Percentiles rank a stretch among this genome's conserved stretches.
Conservation (phyloP, 1,140 invertebrate species). For the Zaprionus nigranus region DNA sequence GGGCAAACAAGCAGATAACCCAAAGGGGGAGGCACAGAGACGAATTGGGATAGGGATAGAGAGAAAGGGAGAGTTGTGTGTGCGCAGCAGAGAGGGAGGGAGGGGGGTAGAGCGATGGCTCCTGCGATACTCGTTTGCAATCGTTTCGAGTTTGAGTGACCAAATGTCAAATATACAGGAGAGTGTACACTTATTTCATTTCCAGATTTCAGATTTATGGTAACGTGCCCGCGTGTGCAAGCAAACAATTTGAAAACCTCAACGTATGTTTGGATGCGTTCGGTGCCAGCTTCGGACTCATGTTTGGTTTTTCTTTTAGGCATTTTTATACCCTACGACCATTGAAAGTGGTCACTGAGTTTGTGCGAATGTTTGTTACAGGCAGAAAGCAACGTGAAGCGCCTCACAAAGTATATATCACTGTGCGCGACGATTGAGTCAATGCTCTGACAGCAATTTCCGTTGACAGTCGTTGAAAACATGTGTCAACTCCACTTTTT, state of each 20-base stretch:
- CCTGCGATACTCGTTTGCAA: slow-evolving; percentile 47
- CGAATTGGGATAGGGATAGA: not conserved
- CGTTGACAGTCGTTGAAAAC: slow-evolving; percentile 63
- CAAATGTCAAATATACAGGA: slow-evolving; percentile 78
- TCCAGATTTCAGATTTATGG: slow-evolving; percentile 79
- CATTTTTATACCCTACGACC: too few relatives aligned
- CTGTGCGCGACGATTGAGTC: too few relatives aligned
- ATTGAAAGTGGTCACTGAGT: too few relatives aligned
- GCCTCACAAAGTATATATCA: too few relatives aligned
- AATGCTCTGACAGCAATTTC: slow-evolving; percentile 71
- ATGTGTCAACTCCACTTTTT: slow-evolving; percentile 37
- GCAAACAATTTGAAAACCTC: slow-evolving; percentile 43
- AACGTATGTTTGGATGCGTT: not conserved
- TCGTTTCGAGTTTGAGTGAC: slow-evolving; percentile 68
- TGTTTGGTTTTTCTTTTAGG: not conserved
- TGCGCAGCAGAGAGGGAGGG: not conserved
- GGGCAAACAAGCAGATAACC: slow-evolving; percentile 48
- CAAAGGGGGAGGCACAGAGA: slow-evolving; percentile 7
- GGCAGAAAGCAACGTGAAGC: too few relatives aligned
- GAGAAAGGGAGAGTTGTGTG: not conserved
- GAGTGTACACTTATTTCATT: slow-evolving; percentile 77
- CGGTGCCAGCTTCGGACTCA: too few relatives aligned
- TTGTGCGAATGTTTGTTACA: too few relatives aligned
- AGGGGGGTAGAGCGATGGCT: not conserved
- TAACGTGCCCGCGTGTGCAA: slow-evolving; percentile 29